Evolutionary conservation across 2,888 invertebrate genomes (phyloP).

Genomic region (Sericinus montela): DNA sequence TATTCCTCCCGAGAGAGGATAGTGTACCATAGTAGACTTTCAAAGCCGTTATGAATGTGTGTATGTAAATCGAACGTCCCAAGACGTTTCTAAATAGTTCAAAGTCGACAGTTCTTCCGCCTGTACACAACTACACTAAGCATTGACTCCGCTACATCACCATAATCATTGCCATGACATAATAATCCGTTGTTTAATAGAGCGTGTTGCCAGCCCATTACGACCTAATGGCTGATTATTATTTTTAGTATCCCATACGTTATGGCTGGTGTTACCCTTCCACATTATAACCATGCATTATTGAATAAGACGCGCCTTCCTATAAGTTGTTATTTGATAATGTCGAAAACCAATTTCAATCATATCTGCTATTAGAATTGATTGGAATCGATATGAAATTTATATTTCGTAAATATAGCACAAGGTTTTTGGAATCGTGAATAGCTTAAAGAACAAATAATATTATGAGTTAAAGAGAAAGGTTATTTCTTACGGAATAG

Average conservation of each 20-base stretch:
- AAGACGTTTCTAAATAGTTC: not conserved
- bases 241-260: slow-evolving; percentile 29
- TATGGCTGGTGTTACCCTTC: slow-evolving; percentile 18
- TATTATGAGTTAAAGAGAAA: too few species aligned
- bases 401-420: too few species aligned
- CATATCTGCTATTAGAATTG: not conserved
- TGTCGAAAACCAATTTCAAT: not conserved
- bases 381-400: too few species aligned
- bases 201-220: slow-evolving; percentile 50
- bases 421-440: too few species aligned
- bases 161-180: slow-evolving; percentile 52
- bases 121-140: slow-evolving; percentile 17
- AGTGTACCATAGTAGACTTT: too few species aligned
- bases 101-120: not conserved
- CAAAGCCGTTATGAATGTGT: too few species aligned
- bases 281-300: slow-evolving; percentile 22
- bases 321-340: not conserved
- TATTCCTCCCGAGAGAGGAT: too few species aligned
- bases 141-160: slow-evolving; percentile 41
- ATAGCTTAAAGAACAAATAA: too few species aligned
- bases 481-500: too few species aligned
- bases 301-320: slow-evolving; percentile 14
- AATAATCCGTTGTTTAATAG: slow-evolving; percentile 57
- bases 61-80: not conserved
- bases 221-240: slow-evolving; percentile 33